Base-by-base conservation (phyloP, 1,140 invertebrate genomes). In the Penaeus japonicus region DNA sequence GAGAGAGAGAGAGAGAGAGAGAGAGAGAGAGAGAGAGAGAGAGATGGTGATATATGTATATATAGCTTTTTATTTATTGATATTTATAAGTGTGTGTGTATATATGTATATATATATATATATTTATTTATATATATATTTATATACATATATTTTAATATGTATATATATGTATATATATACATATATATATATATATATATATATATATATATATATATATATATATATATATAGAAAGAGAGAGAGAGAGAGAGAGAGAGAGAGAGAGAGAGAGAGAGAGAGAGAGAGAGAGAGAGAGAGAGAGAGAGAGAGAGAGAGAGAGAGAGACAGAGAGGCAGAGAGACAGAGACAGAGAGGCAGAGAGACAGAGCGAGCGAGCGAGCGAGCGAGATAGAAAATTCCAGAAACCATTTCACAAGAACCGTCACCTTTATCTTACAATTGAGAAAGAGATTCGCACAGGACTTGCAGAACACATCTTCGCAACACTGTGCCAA, bases 241-340 rank as follows among this genome's bases (percentile, higher is more conserved):
- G 24, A 77, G 75, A 77, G 24, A 77, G 75, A 77, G 24, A 77
- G 75, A 77, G 24, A 77, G 75, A 77, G 24, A 77, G 75, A 77
- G 24, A 77, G 75, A 77, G 75, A 77, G 24, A 77, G 75, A 77
- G 24, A 77, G 75, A 77, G 24, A 77, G 75, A 77, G 24, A 77
- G 75, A 77, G 24, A 77, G 75, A 77, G 24, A 77, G 75, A 77
- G 24, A 77, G 75, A 77, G 24, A 77, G 75, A 77, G 24, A 77
- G 75, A 77, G 75, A 77, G 24, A 77, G 75, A 77, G 24, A 77
- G 75, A 77, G 24, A 77, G 75, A 77, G 24, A 77, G 75, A 77
- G 24, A 77, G 75, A 77, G 24, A 77, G 15, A 78, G 3, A 78
- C 24, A 78, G 3, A 78, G 15, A 78, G 3, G 32, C 5, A 78